Evolutionary conservation across 2,113 vertebrate species (phyloP).

Genomic region (Sinocyclocheilus anophthalmus): DNA sequence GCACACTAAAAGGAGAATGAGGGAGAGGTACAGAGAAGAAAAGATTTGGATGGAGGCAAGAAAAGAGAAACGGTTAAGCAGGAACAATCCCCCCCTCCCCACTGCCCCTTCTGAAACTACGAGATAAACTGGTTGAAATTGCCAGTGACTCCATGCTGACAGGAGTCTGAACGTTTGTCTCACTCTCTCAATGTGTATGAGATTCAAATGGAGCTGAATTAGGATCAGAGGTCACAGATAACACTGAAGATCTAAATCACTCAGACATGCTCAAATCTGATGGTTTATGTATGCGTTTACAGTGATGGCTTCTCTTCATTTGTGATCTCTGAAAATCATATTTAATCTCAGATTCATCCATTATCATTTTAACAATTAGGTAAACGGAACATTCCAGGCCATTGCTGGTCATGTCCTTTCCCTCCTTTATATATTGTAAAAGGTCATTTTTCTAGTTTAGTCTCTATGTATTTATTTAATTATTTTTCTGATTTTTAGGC

Average conservation of each 20-base stretch:
- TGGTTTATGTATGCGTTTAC: neutral
- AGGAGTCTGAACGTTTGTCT: slow-evolving; percentile 16
- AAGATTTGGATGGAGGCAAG: slow-evolving; percentile 7
- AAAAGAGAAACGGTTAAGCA: slow-evolving; percentile 5
- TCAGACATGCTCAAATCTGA: neutral
- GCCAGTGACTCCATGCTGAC: slow-evolving; percentile 19
- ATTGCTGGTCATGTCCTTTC: neutral
- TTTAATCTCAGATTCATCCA: neutral
- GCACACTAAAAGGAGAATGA: slow-evolving; percentile 42
- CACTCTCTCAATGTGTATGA: slow-evolving; percentile 8
- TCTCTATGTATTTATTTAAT: too few relatives aligned
- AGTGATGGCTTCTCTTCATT: neutral
- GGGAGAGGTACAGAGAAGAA: neutral
- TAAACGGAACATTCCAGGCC: neutral
- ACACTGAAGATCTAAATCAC: neutral
- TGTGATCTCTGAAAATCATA: neutral
- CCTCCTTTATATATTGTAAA: neutral
- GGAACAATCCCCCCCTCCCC: neutral
- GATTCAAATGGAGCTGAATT: slow-evolving; percentile 16
- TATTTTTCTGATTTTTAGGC: too few relatives aligned
- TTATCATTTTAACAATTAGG: neutral
- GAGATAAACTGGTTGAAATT: slow-evolving; percentile 51
- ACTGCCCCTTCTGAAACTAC: slow-evolving; percentile 25
- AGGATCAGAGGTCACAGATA: slow-evolving; percentile 16
- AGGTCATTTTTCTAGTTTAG: too few relatives aligned